Evolutionary conservation across 2,888 invertebrate genomes (phyloP).

Genomic region (Camponotus fellah): DNA sequence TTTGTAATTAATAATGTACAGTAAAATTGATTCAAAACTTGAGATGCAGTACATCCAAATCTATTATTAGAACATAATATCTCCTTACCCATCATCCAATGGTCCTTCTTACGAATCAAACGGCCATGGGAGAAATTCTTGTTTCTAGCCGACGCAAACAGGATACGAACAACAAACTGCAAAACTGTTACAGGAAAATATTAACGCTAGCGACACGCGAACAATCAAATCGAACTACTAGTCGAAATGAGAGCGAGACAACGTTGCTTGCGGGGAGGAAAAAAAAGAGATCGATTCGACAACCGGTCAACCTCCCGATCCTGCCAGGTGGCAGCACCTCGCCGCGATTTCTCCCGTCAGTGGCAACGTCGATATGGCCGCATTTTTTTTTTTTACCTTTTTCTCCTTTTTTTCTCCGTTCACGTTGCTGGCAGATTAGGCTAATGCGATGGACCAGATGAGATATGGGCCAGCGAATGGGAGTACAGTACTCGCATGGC

Average conservation of each 20-base stretch:
- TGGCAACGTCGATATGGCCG: slow-evolving; percentile 83
- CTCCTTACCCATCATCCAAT: slow-evolving; percentile 26
- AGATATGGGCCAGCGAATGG: slow-evolving; percentile 86
- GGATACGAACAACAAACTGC: not conserved
- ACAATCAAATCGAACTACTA: slow-evolving; percentile 35
- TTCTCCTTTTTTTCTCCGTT: slow-evolving; percentile 55
- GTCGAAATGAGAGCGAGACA: slow-evolving; percentile 38
- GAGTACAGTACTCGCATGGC: slow-evolving; percentile 86
- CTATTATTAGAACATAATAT: not conserved
- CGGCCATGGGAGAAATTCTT: not conserved
- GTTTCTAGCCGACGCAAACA: slow-evolving; percentile 24
- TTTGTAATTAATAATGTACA: not conserved
- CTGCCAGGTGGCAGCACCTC: slow-evolving; percentile 84
- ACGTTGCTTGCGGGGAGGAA: slow-evolving; percentile 51
- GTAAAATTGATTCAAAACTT: not conserved
- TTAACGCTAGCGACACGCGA: slow-evolving; percentile 14
- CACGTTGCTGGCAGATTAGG: slow-evolving; percentile 82
- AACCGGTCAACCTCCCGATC: slow-evolving; percentile 78
- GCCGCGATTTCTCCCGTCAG: slow-evolving; percentile 78
- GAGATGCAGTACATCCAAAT: not conserved
- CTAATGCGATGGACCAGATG: slow-evolving; percentile 86
- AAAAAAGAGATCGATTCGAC: slow-evolving; percentile 82
- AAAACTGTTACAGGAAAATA: not conserved
- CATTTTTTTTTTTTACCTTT: slow-evolving; percentile 73
- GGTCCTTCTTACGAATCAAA: not conserved